Evolutionary conservation across 1,140 invertebrate genomes (phyloP).

Genomic region (Papilio xuthus): DNA sequence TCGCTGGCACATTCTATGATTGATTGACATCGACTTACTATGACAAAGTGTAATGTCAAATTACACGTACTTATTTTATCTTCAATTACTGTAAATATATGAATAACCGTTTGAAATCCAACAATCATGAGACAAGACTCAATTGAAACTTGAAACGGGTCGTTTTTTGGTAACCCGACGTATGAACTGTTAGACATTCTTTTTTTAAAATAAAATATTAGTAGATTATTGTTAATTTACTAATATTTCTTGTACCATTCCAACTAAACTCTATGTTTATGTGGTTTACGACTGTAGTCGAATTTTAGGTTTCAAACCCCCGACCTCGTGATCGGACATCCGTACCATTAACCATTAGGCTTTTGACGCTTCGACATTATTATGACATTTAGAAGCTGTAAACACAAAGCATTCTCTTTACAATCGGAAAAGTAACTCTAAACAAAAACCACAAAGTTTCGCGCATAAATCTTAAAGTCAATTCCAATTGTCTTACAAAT

Average conservation of each 20-base stretch:
- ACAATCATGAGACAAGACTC: no score
- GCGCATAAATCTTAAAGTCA: constrained; percentile 13
- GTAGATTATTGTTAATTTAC: no score
- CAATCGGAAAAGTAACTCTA: constrained; percentile 4
- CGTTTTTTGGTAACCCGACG: no score
- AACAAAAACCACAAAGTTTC: constrained; percentile 15
- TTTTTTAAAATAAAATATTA: no score
- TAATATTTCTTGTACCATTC: no score
- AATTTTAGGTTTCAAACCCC: no score
- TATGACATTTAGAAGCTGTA: background rate
- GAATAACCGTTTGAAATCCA: background rate
- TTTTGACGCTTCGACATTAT: background rate
- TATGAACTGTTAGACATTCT: no score
- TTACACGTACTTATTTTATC: constrained; percentile 18
- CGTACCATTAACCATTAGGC: no score
- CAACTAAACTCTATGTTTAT: no score
- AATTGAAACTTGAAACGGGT: no score
- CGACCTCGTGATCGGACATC: no score
- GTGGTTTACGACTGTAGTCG: no score
- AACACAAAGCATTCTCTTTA: background rate
- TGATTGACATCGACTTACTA: constrained; percentile 50
- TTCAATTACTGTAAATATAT: constrained; percentile 3
- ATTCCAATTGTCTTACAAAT: constrained; percentile 15
- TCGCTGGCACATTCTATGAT: constrained; percentile 53
- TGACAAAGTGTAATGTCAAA: constrained; percentile 38